Evolutionary conservation across 1,140 invertebrate genomes (phyloP), one percentile per base, ranked within the genome.

Genomic region (Copidosoma floridanum): DNA sequence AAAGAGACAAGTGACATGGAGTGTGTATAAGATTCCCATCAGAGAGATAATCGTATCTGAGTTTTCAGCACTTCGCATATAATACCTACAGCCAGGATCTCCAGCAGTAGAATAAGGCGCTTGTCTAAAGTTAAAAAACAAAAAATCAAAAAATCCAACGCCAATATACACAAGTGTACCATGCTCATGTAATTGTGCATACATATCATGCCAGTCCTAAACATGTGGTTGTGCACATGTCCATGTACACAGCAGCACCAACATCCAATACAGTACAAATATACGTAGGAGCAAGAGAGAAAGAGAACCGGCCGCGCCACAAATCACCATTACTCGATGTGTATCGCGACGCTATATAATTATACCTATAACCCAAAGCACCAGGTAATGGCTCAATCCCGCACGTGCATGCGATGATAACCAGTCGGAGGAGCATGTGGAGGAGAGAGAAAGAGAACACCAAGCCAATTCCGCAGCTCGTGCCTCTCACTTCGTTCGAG

Each of bases 301-400:
- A 20, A 46, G 23, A 20, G 6, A n/a, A 10, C 4, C 38, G 18
- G 29, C 7, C 46, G 56, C 61, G 63, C 76, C 67, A 78, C 76
- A 80, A 80, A 80, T 79, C 77, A 79, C 77, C 74, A 79, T 79
- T 80, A 79, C 75, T 78, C 76, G 78, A 80, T 79, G 76, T 75
- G 67, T 79, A 80, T 79, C 77, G 72, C 73, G 68, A 75, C 63
- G 75, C 76, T 75, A 77, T 77, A 76, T 80, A 80, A 79, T 79
- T 80, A 80, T 76, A 73, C 69, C 72, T 75, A 77, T 80, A 79
- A 75, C 75, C 76, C 70, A 68, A 72, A 75, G 73, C 70, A 76
- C 67, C 73, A 72, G 76, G 75, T 79, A 79, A 80, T 80, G 77
- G 77, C 77, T 80, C 77, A 80, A 79, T 80, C 72, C 71, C 68